Percentiles rank a stretch among this genome's conserved stretches.
These are phyloP conservation scores for Carposina sasakii DNA, from an alignment of 1,140 invertebrate genomes.

Conservation along the genomic window DNA sequence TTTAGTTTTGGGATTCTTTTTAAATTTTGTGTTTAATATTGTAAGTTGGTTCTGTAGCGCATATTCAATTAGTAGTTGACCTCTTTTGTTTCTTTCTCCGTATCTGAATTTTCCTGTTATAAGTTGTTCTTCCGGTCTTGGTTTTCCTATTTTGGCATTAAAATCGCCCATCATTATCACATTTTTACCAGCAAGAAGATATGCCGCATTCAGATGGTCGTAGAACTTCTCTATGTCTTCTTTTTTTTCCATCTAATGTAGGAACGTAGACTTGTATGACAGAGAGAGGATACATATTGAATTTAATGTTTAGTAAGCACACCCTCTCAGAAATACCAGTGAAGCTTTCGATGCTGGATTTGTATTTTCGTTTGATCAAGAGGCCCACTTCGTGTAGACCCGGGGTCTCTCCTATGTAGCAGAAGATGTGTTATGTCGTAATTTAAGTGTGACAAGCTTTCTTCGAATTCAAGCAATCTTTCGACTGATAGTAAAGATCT, in stretches of 20 bases:
- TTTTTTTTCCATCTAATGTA: constrained; percentile 25
- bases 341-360: constrained; percentile 19
- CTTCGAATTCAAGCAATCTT: too few species aligned
- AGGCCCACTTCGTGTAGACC: constrained; percentile 32
- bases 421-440: too few species aligned
- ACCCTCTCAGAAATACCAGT: constrained; percentile 24
- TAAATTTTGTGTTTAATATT: constrained; percentile 28
- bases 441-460: too few species aligned
- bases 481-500: too few species aligned
- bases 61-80: constrained; percentile 28
- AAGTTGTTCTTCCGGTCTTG: constrained; percentile 22
- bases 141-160: constrained; percentile 28
- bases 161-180: constrained; percentile 32
- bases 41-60: constrained; percentile 29
- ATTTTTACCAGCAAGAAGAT: constrained; percentile 23
- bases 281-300: constrained; percentile 21
- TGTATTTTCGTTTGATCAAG: constrained; percentile 22
- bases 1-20: constrained; percentile 27
- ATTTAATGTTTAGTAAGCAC: constrained; percentile 13
- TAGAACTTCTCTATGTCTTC: constrained; percentile 25
- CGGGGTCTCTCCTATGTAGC: constrained; percentile 21
- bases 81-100: constrained; percentile 35
- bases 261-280: constrained; percentile 34
- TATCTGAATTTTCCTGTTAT: constrained; percentile 27
- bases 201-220: constrained; percentile 15